Conservation (phyloP, 2,888 invertebrate species). For the Mythimna impura region DNA sequence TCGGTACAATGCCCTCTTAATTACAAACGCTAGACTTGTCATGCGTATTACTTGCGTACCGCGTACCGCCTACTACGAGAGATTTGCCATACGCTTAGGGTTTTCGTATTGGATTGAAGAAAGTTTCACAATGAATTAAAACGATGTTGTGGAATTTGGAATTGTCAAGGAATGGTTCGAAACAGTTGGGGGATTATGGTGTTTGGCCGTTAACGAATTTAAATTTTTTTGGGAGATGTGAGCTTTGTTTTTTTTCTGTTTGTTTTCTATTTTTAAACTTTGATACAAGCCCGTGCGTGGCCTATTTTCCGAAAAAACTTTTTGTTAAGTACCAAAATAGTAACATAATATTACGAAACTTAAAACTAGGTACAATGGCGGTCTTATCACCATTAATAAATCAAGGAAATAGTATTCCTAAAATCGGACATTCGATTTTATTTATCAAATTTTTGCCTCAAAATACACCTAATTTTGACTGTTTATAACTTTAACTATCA, state of each 20-base stretch:
- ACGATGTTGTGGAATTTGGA: constrained; percentile 38
- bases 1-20: constrained; percentile 71
- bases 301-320: too few species aligned
- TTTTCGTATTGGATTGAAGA: constrained; percentile 48
- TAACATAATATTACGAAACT: too few species aligned
- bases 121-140: constrained; percentile 57
- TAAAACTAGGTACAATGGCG: too few species aligned
- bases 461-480: too few species aligned
- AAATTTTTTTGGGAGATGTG: background rate
- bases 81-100: constrained; percentile 61
- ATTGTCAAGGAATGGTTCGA: constrained; percentile 6
- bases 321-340: too few species aligned
- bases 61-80: constrained; percentile 55
- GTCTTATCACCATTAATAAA: too few species aligned
- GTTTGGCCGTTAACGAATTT: constrained; percentile 14
- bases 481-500: too few species aligned
- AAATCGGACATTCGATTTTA: too few species aligned
- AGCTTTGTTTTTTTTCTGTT: background rate
- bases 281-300: too few species aligned
- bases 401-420: too few species aligned
- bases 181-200: constrained; percentile 15
- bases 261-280: too few species aligned
- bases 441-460: too few species aligned
- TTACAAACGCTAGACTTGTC: constrained; percentile 68
- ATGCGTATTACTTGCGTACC: constrained; percentile 64